Base-by-base conservation (phyloP, 2,797 vertebrate genomes). In the Crocodylus rhombifer region DNA sequence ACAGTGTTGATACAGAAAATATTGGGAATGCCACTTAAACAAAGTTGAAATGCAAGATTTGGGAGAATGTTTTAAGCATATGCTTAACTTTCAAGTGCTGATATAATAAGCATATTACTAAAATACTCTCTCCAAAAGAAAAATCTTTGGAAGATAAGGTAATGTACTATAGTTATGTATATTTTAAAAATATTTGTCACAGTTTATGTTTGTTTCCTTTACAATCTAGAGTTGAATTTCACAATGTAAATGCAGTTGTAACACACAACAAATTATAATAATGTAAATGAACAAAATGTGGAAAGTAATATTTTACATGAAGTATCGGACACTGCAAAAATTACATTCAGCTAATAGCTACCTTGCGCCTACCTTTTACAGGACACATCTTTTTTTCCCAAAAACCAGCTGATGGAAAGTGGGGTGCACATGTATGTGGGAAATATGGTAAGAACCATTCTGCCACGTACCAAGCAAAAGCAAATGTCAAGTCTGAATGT, bases 11-110 rank as follows among this genome's bases (percentile, higher is more conserved):
- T 85, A 13, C 30, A 64, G 33, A 87, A 57, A 91, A 94, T 84
- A 93, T 8, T 89, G 3, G 67, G 75, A 87, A 60, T 77, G 73
- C 8, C 93, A 16, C 56, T 90, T 67, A 84, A 95, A 86, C 15
- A 83, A 62, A 87, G 88, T 71, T 28, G n/a, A 92, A 36, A 30
- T 15, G 0, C 67, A 77, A 87, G 60, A 51, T 76, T 80, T 91
- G 12, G 81, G 25, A 85, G 65, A 73, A 75, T 80, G 6, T 26
- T 92, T 62, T 96, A 93, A 95, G 91, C 10, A 51, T 76, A 85
- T 86, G 83, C 61, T 91, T 89, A 21, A 58, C 7, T 56, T 91
- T 87, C 55, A 30, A 2, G 10, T 87, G 36, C 33, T 57, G 88
- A 87, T 88, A 79, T 7, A 95, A 71, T 85, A 28, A 95, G 57